Base-by-base conservation (phyloP, 2,888 invertebrate species). In the Eilema griseolum region DNA sequence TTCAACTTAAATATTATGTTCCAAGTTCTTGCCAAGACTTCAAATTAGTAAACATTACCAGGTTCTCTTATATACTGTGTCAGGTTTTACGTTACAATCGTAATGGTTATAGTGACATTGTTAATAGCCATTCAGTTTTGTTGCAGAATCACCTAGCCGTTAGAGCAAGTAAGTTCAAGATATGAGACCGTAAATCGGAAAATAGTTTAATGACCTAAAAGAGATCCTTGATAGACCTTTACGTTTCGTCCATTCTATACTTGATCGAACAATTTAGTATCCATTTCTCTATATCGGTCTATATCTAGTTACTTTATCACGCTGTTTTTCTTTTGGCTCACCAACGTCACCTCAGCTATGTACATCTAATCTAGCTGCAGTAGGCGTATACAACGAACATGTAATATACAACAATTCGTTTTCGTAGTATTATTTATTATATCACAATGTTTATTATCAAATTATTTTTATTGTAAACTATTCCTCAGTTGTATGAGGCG, bases 401-500 rank as follows among this genome's bases (percentile, higher is more conserved):
- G 16, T 41, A n/a, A n/a, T n/a, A n/a, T 41, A 41, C 26, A 62
- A 41, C 41, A 14, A 41, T 41, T 41, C 16, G 3, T 16, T 41
- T 41, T 41, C 41, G 14, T 16, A 41, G 14, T 16, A 41, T 41
- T n/a, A n/a, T n/a, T n/a, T n/a, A n/a, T n/a, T n/a, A n/a, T n/a
- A n/a, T n/a, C n/a, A 41, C 12, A 62, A 62, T 41, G 8, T 62
- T 62, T 62, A n/a, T n/a, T 20, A 41, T 62, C 41, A 20, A 41
- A 62, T 62, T 16, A 20, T 20, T 62, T 24, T 62, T 24, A 41
- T 62, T 62, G 11, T 37, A 26, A 41, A 62, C 16, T 62, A 62
- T n/a, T n/a, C n/a, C n/a, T n/a, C n/a, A n/a, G n/a, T n/a, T n/a
- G n/a, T n/a, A n/a, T n/a, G n/a, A n/a, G n/a, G n/a, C n/a, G n/a